A percentile compares a stretch with the other conserved stretches of the same genome.
phyloP scores from a whole-genome alignment of 2,888 invertebrate species.

The Holacanthella duospinosa region DNA sequence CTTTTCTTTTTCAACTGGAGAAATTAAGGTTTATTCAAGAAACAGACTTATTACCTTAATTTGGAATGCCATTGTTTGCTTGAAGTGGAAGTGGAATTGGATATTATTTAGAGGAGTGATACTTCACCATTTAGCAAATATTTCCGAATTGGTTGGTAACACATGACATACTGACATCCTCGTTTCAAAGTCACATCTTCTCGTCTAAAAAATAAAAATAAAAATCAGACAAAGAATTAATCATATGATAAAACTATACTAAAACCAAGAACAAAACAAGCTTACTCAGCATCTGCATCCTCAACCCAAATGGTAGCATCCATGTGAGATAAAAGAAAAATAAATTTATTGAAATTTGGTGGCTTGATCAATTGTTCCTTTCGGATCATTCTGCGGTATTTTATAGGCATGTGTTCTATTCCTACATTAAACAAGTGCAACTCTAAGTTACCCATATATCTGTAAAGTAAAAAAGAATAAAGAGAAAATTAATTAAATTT shows the following conservation, averaged over 20 bases:
- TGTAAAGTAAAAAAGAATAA: background rate
- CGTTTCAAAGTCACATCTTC: background rate
- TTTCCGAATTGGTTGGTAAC: background rate
- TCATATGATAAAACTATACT: background rate
- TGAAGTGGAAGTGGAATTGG: too few relatives aligned
- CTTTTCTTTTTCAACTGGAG: too few relatives aligned
- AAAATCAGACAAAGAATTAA: too few relatives aligned
- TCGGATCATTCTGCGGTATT: background rate
- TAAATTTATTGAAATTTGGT: background rate
- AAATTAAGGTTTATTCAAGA: too few relatives aligned
- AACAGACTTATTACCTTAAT: too few relatives aligned
- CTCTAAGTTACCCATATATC: background rate
- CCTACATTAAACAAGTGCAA: background rate
- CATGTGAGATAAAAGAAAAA: background rate
- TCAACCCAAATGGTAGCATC: background rate
- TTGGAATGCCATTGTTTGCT: too few relatives aligned
- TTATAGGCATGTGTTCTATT: background rate
- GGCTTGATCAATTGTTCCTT: background rate
- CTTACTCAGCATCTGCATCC: conserved; percentile 5
- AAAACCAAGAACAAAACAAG: background rate
- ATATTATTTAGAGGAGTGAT: background rate
- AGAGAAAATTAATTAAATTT: too few relatives aligned
- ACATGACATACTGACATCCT: background rate
- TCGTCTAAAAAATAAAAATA: background rate
- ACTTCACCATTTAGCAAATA: background rate